Conservation (phyloP, 2,113 vertebrate species). For the Eubucco bourcierii region DNA sequence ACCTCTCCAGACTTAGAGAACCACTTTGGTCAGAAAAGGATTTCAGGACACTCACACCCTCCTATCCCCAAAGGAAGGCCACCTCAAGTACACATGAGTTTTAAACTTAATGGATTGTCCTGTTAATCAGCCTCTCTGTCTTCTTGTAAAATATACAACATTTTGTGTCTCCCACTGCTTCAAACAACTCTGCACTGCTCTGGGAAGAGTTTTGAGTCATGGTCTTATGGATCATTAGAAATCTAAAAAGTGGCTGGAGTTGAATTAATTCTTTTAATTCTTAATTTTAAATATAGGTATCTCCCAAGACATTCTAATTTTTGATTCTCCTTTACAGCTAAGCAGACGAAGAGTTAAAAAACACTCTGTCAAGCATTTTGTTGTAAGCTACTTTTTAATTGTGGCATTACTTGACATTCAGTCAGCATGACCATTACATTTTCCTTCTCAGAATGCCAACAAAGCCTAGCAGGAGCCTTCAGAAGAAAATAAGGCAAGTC, state of each 20-base stretch:
- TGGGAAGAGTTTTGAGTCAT: background rate
- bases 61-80: background rate
- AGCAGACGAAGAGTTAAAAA: background rate
- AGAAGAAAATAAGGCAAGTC: background rate
- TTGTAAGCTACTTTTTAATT: slow-evolving; percentile 48
- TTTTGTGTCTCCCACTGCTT: background rate
- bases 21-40: background rate
- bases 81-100: background rate
- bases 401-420: background rate
- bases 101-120: background rate
- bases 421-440: background rate
- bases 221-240: background rate
- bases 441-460: slow-evolving; percentile 27
- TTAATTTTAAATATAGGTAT: background rate
- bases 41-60: background rate
- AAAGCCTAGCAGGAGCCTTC: slow-evolving; percentile 16
- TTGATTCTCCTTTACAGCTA: background rate
- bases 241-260: background rate
- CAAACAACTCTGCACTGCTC: background rate
- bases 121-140: background rate
- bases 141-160: background rate
- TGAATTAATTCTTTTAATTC: background rate
- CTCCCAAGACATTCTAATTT: background rate
- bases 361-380: background rate
- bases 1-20: background rate